Evolutionary conservation across 2,888 invertebrate genomes (phyloP).

Genomic region (Synergus japonicus): DNA sequence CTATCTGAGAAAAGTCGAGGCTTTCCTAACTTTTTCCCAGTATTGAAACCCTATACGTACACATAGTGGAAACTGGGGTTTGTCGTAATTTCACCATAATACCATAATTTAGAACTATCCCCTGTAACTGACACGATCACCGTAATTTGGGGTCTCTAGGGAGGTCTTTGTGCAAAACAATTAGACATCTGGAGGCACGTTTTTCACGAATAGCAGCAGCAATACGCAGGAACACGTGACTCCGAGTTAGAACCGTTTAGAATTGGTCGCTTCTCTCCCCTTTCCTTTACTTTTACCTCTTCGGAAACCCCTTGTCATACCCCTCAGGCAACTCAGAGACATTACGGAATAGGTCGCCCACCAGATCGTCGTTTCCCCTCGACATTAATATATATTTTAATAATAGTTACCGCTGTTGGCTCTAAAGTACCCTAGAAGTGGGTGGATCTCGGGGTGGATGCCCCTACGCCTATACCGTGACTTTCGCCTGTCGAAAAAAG

Average conservation of each 20-base stretch:
- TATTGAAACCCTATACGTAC: not conserved
- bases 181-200: constrained; percentile 47
- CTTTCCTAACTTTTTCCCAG: not conserved
- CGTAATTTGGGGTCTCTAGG: constrained; percentile 40
- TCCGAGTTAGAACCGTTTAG: constrained; percentile 21
- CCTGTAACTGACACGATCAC: constrained; percentile 38
- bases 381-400: constrained; percentile 32
- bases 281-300: constrained; percentile 23
- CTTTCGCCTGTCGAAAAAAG: not conserved
- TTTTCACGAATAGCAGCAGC: constrained; percentile 42
- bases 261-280: constrained; percentile 27
- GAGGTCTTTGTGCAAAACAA: constrained; percentile 45
- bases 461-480: not conserved
- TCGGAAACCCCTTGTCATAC: not conserved
- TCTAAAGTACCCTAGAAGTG: not conserved
- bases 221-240: constrained; percentile 4
- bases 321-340: not conserved
- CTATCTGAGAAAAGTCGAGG: too few relatives aligned
- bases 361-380: constrained; percentile 13
- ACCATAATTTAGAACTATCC: constrained; percentile 21
- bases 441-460: not conserved
- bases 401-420: constrained; percentile 12
- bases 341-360: constrained; percentile 1
- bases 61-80: constrained; percentile 1
- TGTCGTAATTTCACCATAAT: constrained; percentile 33